Percentiles rank a stretch among this genome's conserved stretches.
phyloP scores from a whole-genome alignment of 1,140 invertebrate species.

The Hyles vespertilio region DNA sequence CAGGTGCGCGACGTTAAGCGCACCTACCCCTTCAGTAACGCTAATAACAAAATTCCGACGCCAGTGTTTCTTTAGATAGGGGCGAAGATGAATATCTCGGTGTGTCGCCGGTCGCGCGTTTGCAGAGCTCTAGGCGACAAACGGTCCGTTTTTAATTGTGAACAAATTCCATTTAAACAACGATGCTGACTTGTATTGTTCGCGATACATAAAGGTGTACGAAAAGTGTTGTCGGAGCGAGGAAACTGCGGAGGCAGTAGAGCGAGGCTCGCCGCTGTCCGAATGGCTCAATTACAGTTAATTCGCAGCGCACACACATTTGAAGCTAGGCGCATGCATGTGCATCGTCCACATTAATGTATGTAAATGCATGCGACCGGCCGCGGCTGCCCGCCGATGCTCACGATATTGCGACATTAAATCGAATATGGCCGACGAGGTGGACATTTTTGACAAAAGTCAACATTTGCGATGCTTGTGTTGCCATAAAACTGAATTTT shows the following conservation, averaged over 20 bases:
- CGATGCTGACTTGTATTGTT: too few relatives aligned
- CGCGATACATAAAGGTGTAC: not conserved
- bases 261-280: constrained; percentile 52
- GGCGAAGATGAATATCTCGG: constrained; percentile 68
- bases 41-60: constrained; percentile 74
- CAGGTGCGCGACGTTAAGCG: constrained; percentile 66
- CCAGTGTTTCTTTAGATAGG: constrained; percentile 63
- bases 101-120: constrained; percentile 42
- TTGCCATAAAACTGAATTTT: constrained; percentile 22
- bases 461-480: constrained; percentile 62
- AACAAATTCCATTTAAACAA: too few relatives aligned
- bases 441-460: constrained; percentile 68
- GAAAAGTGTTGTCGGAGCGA: constrained; percentile 29
- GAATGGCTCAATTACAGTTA: constrained; percentile 75
- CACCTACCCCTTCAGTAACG: constrained; percentile 60
- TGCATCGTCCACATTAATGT: constrained; percentile 67
- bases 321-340: constrained; percentile 61
- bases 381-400: constrained; percentile 58
- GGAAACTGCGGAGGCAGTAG: constrained; percentile 43
- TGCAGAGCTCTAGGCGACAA: constrained; percentile 6
- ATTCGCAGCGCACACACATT: constrained; percentile 71
- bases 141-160: too few relatives aligned
- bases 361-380: constrained; percentile 73
- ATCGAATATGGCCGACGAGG: constrained; percentile 69
- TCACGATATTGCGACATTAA: constrained; percentile 72